Evolutionary conservation across 2,797 vertebrate species (phyloP).

Genomic region (Gephyroberyx darwinii): DNA sequence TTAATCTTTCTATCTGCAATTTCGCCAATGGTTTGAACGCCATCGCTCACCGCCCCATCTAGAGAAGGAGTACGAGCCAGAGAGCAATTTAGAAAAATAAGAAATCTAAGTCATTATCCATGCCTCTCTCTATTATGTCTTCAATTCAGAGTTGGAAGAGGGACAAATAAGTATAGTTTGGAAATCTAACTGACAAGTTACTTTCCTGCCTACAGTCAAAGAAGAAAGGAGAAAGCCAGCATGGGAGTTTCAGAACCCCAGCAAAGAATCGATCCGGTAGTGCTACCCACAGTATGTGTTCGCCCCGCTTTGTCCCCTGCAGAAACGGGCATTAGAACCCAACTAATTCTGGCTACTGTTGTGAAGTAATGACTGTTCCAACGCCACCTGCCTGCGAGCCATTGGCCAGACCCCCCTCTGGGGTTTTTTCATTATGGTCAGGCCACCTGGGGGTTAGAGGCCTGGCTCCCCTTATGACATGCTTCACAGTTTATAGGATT

Average conservation of each 20-base stretch:
- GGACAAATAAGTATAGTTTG: constrained; percentile 65
- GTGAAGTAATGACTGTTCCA: constrained; percentile 79
- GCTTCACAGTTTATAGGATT: constrained; percentile 79
- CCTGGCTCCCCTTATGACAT: constrained; percentile 67
- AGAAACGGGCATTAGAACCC: constrained; percentile 72
- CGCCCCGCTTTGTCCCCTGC: constrained; percentile 66
- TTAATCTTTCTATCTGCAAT: constrained; percentile 37
- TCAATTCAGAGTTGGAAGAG: constrained; percentile 57
- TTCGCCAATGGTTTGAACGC: constrained; percentile 46
- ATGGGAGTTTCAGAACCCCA: constrained; percentile 49
- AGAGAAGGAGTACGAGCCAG: constrained; percentile 35
- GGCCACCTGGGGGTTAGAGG: constrained; percentile 74
- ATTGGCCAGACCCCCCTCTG: constrained; percentile 72
- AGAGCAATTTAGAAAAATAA: constrained; percentile 64
- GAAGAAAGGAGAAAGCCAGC: constrained; percentile 69
- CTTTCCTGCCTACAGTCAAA: constrained; percentile 66
- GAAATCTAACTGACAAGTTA: constrained; percentile 65
- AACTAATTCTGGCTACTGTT: constrained; percentile 75
- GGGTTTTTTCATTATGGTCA: constrained; percentile 77
- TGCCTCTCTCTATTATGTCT: constrained; percentile 64
- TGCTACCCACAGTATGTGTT: constrained; percentile 70
- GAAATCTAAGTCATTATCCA: constrained; percentile 62
- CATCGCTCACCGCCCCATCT: constrained; percentile 28
- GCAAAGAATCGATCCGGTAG: constrained; percentile 72
- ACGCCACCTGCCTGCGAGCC: constrained; percentile 75